Conservation (phyloP, 2,888 invertebrate species). For the Nysson spinosus region DNA sequence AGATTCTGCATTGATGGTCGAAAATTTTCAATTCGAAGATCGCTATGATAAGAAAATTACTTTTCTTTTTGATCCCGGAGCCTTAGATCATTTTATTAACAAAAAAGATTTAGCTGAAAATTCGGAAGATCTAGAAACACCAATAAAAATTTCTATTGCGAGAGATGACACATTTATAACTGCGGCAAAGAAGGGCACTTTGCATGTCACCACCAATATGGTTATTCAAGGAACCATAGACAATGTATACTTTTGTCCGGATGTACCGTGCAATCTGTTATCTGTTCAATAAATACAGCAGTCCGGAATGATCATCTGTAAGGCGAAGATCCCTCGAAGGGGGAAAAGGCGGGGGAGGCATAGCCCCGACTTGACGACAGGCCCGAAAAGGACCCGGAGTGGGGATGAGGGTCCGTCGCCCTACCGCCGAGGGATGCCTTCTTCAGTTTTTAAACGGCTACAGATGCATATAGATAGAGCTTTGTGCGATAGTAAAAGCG, state of each 20-base stretch:
- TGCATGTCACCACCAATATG: neutral
- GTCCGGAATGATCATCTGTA: neutral
- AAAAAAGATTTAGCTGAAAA: neutral
- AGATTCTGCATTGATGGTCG: no score
- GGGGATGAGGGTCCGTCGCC: no score
- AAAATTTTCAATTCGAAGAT: no score
- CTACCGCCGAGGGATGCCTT: no score
- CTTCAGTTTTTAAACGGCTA: no score
- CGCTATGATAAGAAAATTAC: neutral
- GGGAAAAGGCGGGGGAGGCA: no score
- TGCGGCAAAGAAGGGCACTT: neutral
- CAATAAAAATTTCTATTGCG: neutral
- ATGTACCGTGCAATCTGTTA: neutral
- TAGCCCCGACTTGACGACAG: no score
- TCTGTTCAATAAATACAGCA: constrained; percentile 2
- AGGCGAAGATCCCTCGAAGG: no score
- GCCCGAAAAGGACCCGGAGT: no score
- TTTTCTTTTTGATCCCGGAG: neutral
- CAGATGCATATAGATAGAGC: no score
- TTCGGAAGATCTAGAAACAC: neutral
- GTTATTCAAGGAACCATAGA: neutral
- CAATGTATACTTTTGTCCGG: neutral
- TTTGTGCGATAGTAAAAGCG: no score
- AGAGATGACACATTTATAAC: neutral
- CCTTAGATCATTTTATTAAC: neutral